Evolutionary conservation across 64 coral and sea anemone genomes (phyloP).

Genomic region (Pachyseris speciosa): DNA sequence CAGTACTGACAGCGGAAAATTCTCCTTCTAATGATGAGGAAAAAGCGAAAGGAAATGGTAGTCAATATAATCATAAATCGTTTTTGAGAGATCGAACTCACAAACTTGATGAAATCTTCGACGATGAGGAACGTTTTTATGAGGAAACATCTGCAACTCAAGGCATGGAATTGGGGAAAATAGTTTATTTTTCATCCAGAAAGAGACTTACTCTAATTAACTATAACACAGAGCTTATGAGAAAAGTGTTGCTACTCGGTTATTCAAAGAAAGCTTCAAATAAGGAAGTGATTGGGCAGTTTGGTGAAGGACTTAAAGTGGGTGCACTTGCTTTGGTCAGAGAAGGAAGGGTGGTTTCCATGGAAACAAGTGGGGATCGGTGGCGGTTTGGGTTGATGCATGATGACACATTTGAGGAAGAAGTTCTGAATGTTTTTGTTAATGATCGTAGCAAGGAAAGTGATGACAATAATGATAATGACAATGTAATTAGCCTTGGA

Average conservation of each 20-base stretch:
- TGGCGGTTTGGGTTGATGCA: conserved; percentile 63
- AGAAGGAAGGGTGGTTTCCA: conserved; percentile 59
- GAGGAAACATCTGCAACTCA: not conserved
- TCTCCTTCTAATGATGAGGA: not conserved
- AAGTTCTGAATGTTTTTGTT: conserved; percentile 74
- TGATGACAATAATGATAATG: conserved; percentile 31
- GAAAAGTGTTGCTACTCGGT: conserved; percentile 71
- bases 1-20: not conserved
- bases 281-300: conserved; percentile 77
- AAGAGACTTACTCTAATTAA: conserved; percentile 51
- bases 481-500: not conserved
- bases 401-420: conserved; percentile 61
- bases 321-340: conserved; percentile 67
- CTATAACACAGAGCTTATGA: conserved; percentile 48
- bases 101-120: not conserved
- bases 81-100: not conserved
- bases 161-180: conserved; percentile 43
- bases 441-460: conserved; percentile 5
- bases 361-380: conserved; percentile 72
- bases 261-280: conserved; percentile 70
- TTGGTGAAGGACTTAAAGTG: conserved; percentile 79
- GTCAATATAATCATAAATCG: too few species aligned
- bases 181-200: conserved; percentile 38
- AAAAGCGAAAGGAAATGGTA: not conserved
- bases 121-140: not conserved